Base-by-base conservation (phyloP, 1,140 invertebrate species). In the Drosophila ficusphila region DNA sequence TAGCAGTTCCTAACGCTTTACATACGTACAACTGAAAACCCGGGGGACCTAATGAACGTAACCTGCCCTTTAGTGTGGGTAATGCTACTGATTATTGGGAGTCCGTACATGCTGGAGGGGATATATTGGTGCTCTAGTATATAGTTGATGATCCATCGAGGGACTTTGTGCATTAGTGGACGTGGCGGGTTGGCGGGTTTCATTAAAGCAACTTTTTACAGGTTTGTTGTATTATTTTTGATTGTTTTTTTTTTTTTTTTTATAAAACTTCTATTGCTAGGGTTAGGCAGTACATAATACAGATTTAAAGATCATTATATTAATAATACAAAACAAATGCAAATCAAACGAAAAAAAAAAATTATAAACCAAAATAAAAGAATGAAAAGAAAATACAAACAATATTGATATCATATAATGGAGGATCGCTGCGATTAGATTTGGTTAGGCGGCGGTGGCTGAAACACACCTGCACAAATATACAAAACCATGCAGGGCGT, bases 381-480 rank as follows among this genome's bases (percentile, higher is more conserved):
- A 46, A 54, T 62, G 12, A 29, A 65, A 58, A 70, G 27, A 44
- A 61, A 70, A 41, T 36, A 44, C 21, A 44, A 44, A 25, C 38
- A 64, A 54, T 34, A 46, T 34, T 38, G 12, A 54, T 25, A 60
- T 34, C 21, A 42, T 48, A 64, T 51, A 38, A 48, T 18, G 48
- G 16, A 21, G 48, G 23, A 46, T 69, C 41, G 44, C 34, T 60
- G 57, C 41, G 52, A 33, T 49, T 54, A 58, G 60, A 62, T 68
- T 47, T 41, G 60, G 21, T 64, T 68, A 51, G 39, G 64, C 73
- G 68, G 76, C 71, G 39, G 69, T 41, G 42, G 65, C 60, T 53
- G 67, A 44, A 85, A 91, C 90, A 89, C 85, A 91, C 90, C 90
- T 91, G 79, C 49, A 77, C 90, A 91, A 65, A 91, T 85, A 82